Conservation (phyloP, 2,888 invertebrate species). For the Rhagium mordax region DNA sequence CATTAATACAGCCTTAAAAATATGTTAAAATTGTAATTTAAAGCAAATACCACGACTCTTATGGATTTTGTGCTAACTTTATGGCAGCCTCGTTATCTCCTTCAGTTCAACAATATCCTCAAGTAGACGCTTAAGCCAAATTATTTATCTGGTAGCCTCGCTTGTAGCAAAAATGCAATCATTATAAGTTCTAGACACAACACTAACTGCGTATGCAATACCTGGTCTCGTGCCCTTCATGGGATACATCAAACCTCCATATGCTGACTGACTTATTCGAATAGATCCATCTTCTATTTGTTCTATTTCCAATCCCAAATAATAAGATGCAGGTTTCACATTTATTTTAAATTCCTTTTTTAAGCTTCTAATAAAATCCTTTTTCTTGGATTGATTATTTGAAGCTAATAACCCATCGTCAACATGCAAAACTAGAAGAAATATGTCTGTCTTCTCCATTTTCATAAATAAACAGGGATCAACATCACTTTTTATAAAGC, state of each 20-base stretch:
- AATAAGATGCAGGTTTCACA: too few relatives aligned
- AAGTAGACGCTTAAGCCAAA: not conserved
- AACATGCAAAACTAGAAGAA: slow-evolving; percentile 26
- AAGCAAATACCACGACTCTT: too few relatives aligned
- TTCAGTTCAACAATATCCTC: too few relatives aligned
- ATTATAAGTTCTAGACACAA: slow-evolving; percentile 29
- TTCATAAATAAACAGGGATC: slow-evolving; percentile 28
- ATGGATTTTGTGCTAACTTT: too few relatives aligned
- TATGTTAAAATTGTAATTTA: too few relatives aligned
- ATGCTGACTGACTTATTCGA: slow-evolving; percentile 34
- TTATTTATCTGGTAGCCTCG: not conserved
- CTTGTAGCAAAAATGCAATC: slow-evolving; percentile 14
- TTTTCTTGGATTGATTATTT: slow-evolving; percentile 21
- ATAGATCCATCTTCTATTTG: too few relatives aligned
- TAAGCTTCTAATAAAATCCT: too few relatives aligned
- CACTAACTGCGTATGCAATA: slow-evolving; percentile 30
- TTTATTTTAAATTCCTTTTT: too few relatives aligned
- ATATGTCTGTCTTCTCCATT: not conserved
- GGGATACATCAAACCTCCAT: slow-evolving; percentile 36
- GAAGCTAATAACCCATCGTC: slow-evolving; percentile 27
- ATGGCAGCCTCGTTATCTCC: too few relatives aligned
- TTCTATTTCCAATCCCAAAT: too few relatives aligned
- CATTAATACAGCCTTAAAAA: too few relatives aligned
- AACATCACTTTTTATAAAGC: not conserved
- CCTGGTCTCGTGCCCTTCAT: slow-evolving; percentile 35